These are phyloP conservation scores for Octomys mimax DNA, from an alignment of 2,797 vertebrate species.

Conservation along the genomic window DNA sequence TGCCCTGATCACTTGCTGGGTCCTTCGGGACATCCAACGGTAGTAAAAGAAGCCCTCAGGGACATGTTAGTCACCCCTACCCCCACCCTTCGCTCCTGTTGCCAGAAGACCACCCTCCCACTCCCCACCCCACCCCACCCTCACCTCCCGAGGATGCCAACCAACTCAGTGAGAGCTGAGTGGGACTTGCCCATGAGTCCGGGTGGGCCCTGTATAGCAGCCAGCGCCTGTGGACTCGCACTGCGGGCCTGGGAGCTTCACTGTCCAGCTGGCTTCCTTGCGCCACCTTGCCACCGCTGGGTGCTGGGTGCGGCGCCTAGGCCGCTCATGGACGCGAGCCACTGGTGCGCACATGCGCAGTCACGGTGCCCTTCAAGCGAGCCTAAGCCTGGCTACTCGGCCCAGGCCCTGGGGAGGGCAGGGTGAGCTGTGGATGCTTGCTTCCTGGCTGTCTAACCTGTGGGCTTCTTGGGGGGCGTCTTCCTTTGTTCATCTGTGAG, in stretches of 20 bases:
- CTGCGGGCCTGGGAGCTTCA: background rate
- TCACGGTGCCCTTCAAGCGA: background rate
- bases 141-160: background rate
- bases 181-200: background rate
- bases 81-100: background rate
- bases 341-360: background rate
- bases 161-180: background rate
- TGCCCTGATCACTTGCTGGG: conserved; percentile 1
- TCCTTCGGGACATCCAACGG: background rate
- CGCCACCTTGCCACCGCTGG: background rate
- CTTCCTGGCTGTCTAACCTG: background rate
- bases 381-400: accelerated
- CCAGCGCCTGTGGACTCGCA: background rate
- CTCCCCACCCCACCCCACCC: too few relatives aligned
- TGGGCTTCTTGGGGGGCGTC: background rate
- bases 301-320: background rate
- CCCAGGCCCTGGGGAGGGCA: background rate
- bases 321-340: background rate
- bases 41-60: background rate
- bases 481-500: conserved; percentile 1
- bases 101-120: background rate
- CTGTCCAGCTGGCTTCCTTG: background rate
- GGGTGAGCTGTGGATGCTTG: background rate
- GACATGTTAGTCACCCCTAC: background rate
- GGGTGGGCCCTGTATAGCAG: background rate